Evolutionary conservation across 2,113 vertebrate species (phyloP), one percentile per base, ranked within the genome.

Genomic region (Prinia subflava): DNA sequence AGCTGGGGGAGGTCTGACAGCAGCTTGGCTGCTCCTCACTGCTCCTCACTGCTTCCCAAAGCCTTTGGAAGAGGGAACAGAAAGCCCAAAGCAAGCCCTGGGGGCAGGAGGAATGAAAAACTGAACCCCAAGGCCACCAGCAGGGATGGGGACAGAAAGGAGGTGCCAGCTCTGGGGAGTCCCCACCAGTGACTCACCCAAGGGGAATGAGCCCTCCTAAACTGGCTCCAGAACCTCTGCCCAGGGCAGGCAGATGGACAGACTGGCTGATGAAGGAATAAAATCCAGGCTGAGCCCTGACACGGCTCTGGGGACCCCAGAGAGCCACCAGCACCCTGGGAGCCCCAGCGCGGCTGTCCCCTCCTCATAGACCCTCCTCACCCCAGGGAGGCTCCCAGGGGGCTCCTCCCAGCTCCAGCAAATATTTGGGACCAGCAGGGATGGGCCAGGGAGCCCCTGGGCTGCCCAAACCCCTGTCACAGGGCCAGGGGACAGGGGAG

Each of bases 181-280:
- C 15, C 31, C 62, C 67, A 24, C 1, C 77, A 62, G 78, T 15
- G 35, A 52, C 57, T 59, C 28, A 19, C 1, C 13, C 6, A 3
- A 39, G 47, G 41, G 30, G 39, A 62, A 55, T 11, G 49, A 70
- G 7, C 27, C n/a, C 59, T 10, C 27, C 18, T 1, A 2, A 56
- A 35, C 0, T 0, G 11, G 28, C 44, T 64, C 35, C 3, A 4
- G 17, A 64, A 19, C 7, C 11, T 0, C 64, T 67, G 55, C 47
- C 52, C 25, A 2, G 57, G 63, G 79, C 80, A 52, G 23, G 2
- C 0, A 2, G 28, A 15, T 2, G 0, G 14, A 33, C 1, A 15
- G 53, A 44, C 1, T 0, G 0, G 21, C n/a, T 71, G n/a, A 13
- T 21, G 23, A 6, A 4, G 49, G 35, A 9, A 11, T 8, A 6